Percentiles rank a stretch among this genome's conserved stretches.
Conservation (phyloP, 2,888 invertebrate species). For the Leucania comma region DNA sequence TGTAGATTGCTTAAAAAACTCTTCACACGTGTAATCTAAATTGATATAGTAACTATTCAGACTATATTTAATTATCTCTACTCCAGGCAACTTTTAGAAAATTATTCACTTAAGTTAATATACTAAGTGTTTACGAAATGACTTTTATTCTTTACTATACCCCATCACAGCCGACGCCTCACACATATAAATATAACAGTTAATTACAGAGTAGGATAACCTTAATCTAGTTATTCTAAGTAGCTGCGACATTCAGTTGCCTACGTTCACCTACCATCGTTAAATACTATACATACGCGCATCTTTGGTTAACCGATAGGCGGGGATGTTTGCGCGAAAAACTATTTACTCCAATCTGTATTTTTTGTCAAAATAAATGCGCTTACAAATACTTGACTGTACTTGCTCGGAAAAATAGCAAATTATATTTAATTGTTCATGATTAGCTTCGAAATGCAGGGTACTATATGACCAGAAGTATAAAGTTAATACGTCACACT, state of each 20-base stretch:
- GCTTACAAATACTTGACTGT: conserved; percentile 24
- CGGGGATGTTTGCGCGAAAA: conserved; percentile 76
- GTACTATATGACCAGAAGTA: conserved; percentile 5
- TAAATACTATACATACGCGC: conserved; percentile 73
- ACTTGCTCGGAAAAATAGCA: conserved; percentile 31
- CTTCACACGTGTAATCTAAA: conserved; percentile 22
- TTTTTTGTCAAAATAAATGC: conserved; percentile 51
- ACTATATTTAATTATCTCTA: conserved; percentile 29
- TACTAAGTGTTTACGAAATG: not conserved
- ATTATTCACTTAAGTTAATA: conserved; percentile 22
- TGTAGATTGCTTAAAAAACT: not conserved
- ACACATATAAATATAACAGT: conserved; percentile 50
- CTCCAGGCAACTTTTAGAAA: not conserved
- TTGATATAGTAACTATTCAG: conserved; percentile 32
- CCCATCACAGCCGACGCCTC: conserved; percentile 27
- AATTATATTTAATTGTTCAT: conserved; percentile 43
- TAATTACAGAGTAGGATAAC: conserved; percentile 59
- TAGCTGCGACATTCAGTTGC: conserved; percentile 73
- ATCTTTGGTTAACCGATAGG: conserved; percentile 78
- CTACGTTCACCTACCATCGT: conserved; percentile 69
- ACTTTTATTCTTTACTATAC: conserved; percentile 25
- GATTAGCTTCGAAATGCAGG: conserved; percentile 21
- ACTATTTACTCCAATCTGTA: conserved; percentile 20
- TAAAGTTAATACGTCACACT: conserved; percentile 45
- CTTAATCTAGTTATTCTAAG: conserved; percentile 69